Percentiles rank a stretch among this genome's conserved stretches.
Evolutionary conservation across 2,113 vertebrate species (phyloP).

Genomic region (Cyanoderma ruficeps): DNA sequence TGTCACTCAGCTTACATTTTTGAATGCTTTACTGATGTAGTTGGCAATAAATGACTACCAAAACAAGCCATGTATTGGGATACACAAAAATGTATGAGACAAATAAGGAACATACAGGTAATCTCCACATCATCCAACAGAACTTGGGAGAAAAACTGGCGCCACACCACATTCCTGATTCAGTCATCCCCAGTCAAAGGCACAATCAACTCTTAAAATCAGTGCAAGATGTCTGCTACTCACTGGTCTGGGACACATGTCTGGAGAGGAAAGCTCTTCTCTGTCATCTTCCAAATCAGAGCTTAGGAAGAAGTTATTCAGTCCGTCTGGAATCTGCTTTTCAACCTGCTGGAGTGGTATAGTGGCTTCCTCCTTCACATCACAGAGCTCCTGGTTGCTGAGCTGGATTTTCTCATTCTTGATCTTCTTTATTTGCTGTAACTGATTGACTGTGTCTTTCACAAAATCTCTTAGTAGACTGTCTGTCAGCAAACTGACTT

Average conservation of each 20-base stretch:
- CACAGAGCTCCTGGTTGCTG: constrained; percentile 74
- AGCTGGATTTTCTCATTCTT: constrained; percentile 86
- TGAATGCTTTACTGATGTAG: neutral
- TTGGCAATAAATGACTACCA: neutral
- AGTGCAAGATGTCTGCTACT: constrained; percentile 67
- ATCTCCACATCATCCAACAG: neutral
- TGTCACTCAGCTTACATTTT: neutral
- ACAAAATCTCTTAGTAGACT: constrained; percentile 84
- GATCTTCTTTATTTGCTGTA: constrained; percentile 84
- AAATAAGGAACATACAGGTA: neutral
- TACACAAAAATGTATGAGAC: neutral
- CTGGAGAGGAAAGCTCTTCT: constrained; percentile 91
- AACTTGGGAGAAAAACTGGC: neutral
- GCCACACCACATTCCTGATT: neutral
- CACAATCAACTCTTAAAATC: neutral
- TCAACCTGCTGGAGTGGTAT: constrained; percentile 10
- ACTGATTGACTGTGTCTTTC: constrained; percentile 82
- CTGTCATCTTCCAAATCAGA: constrained; percentile 80
- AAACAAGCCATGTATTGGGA: neutral
- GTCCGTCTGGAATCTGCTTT: constrained; percentile 59
- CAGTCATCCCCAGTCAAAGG: neutral
- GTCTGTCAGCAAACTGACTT: constrained; percentile 82
- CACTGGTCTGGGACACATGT: constrained; percentile 87
- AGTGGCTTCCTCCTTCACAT: constrained; percentile 44
- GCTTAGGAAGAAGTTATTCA: constrained; percentile 75